Evolutionary conservation across 2,113 vertebrate species (phyloP), one percentile per base, ranked within the genome.

Genomic region (Ctenomys sociabilis): DNA sequence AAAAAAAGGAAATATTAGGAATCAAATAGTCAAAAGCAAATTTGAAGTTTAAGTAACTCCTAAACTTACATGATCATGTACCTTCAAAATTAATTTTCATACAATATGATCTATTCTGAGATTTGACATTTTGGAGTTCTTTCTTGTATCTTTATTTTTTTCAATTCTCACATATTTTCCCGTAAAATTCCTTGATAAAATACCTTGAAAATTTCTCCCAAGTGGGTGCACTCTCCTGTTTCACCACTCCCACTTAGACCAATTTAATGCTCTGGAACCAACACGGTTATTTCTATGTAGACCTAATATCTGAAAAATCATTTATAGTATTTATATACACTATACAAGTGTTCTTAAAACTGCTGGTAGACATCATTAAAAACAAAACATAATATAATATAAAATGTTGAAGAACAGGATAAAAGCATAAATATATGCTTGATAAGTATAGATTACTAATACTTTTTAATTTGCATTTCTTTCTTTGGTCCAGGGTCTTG

Each of bases 1-100:
- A n/a, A n/a, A n/a, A n/a, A n/a, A n/a, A 85, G 49, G n/a, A 85
- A 93, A 89, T 54, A 88, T 82, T 91, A 91, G 52, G 68, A 8
- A 61, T 84, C 19, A 94, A 66, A 28, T 22, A 88, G 28, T 7
- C 37, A 90, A 94, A 73, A 30, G 3, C 0, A 52, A 85, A 94
- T 72, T 90, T 3, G 90, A 35, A 3, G 68, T 81, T 0, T 59
- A 68, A 43, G 45, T 52, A 11, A 17, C 26, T 45, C 37, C 7
- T 40, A 6, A 21, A 35, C 13, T 24, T 90, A 37, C 0, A 24
- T 45, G 24, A 6, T 81, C 16, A 40, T 19, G 7, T n/a, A 77
- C 1, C 30, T 73, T 12, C n/a, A 21, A 63, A 57, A 49, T 88
- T 66, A 77, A 63, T 70, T 57, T 35, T 83, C 14, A 61, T 28